These are phyloP conservation scores for Cisticola juncidis DNA, from an alignment of 2,113 vertebrate species.

Conservation along the genomic window DNA sequence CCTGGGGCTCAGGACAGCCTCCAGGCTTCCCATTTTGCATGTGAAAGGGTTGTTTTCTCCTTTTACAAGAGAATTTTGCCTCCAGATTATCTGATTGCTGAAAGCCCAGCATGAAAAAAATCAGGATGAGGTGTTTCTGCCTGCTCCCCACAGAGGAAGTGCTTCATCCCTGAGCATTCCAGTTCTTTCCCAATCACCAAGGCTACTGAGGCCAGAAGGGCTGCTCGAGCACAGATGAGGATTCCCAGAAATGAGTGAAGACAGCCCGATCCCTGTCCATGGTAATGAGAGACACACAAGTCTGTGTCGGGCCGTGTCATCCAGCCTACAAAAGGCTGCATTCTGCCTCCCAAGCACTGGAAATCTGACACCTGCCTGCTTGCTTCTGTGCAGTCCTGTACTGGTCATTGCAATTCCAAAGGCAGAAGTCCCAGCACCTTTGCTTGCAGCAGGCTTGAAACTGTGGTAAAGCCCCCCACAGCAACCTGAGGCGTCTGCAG, in stretches of 20 bases:
- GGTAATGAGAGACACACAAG: rapidly evolving
- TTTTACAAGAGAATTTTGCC: not conserved
- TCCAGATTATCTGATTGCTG: not conserved
- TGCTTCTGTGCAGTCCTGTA: rapidly evolving
- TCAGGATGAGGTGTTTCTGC: not conserved
- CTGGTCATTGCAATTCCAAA: not conserved
- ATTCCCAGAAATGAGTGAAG: not conserved
- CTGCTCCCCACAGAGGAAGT: rapidly evolving
- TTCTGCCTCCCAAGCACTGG: not conserved
- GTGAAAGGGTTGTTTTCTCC: not conserved
- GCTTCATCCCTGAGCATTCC: not conserved
- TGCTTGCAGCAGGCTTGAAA: not conserved
- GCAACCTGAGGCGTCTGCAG: not conserved
- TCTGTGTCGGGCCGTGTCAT: rapidly evolving
- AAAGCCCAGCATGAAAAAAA: not conserved
- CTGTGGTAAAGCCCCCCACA: rapidly evolving
- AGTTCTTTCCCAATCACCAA: rapidly evolving
- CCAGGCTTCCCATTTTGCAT: not conserved
- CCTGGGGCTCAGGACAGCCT: not conserved
- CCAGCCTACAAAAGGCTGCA: not conserved
- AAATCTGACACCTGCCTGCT: not conserved
- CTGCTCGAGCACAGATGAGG: not conserved
- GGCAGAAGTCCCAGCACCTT: not conserved
- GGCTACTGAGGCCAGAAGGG: rapidly evolving
- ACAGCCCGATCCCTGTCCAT: rapidly evolving